Evolutionary conservation across 2,888 invertebrate genomes (phyloP).

Genomic region (Aphelenchoides bicaudatus): DNA sequence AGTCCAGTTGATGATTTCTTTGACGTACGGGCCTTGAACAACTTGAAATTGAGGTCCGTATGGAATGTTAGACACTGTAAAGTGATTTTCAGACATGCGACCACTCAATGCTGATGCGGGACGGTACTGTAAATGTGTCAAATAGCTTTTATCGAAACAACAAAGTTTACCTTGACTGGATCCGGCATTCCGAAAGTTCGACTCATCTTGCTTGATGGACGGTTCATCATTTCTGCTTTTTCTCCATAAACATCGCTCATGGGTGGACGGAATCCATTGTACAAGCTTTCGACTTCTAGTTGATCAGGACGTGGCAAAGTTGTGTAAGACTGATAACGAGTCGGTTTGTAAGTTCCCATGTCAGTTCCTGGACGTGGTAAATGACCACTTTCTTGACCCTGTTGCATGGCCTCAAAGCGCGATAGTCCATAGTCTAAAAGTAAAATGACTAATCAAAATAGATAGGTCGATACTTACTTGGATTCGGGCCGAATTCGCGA

Average conservation of each 20-base stretch:
- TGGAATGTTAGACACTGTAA: background rate
- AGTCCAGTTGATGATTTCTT: conserved; percentile 21
- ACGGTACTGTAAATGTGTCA: no score
- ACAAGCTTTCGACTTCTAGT: conserved; percentile 26
- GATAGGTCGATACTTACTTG: no score
- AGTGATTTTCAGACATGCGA: no score
- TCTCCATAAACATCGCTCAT: background rate
- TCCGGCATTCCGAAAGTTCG: background rate
- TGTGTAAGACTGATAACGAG: conserved; percentile 46
- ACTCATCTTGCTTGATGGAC: background rate
- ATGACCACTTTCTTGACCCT: background rate
- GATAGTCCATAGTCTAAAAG: conserved; percentile 47
- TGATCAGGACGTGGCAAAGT: conserved; percentile 46
- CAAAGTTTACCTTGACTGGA: conserved; percentile 2
- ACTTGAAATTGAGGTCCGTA: background rate
- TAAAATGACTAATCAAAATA: no score
- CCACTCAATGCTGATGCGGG: conserved; percentile 12
- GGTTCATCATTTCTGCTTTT: no score
- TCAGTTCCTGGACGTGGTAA: conserved; percentile 22
- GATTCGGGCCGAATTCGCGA: no score
- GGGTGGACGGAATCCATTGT: background rate
- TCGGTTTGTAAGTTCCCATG: no score
- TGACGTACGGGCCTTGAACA: background rate
- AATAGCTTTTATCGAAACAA: background rate
- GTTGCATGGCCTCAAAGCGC: background rate